phyloP scores from a whole-genome alignment of 2,797 vertebrate genomes.

The Lagodon rhomboides region DNA sequence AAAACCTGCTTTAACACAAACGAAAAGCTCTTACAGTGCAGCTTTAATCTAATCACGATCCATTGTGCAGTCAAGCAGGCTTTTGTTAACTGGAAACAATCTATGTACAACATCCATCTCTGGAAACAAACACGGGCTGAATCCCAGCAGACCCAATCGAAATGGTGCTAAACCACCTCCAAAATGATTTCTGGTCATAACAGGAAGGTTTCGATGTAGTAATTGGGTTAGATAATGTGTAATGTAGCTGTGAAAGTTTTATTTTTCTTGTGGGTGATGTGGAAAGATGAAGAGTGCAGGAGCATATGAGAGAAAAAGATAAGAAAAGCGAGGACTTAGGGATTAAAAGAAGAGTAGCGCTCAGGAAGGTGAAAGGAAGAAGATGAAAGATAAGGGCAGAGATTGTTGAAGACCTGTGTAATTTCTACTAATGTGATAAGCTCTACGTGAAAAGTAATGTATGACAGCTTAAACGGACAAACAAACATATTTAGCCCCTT shows the following conservation, averaged over 20 bases:
- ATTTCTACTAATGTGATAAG: slow-evolving; percentile 25
- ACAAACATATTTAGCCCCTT: slow-evolving; percentile 26
- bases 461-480: slow-evolving; percentile 19
- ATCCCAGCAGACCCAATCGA: slow-evolving; percentile 65
- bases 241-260: slow-evolving; percentile 35
- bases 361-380: slow-evolving; percentile 12
- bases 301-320: slow-evolving; percentile 14
- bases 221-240: slow-evolving; percentile 13
- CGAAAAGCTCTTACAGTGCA: slow-evolving; percentile 78
- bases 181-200: slow-evolving; percentile 59
- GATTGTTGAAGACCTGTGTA: slow-evolving; percentile 18
- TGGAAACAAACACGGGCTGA: slow-evolving; percentile 75
- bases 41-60: slow-evolving; percentile 83
- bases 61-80: slow-evolving; percentile 81
- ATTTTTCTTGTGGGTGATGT: slow-evolving; percentile 14
- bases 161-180: slow-evolving; percentile 69
- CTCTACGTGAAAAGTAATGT: slow-evolving; percentile 6
- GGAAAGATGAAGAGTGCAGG: slow-evolving; percentile 7
- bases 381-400: slow-evolving; percentile 3
- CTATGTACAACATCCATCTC: slow-evolving; percentile 81
- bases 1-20: slow-evolving; percentile 75
- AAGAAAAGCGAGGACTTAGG: not conserved
- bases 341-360: not conserved
- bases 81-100: slow-evolving; percentile 83
- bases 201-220: slow-evolving; percentile 37